These are phyloP conservation scores for Misgurnus mizolepis DNA, from an alignment of 2,113 vertebrate species.

Conservation along the genomic window DNA sequence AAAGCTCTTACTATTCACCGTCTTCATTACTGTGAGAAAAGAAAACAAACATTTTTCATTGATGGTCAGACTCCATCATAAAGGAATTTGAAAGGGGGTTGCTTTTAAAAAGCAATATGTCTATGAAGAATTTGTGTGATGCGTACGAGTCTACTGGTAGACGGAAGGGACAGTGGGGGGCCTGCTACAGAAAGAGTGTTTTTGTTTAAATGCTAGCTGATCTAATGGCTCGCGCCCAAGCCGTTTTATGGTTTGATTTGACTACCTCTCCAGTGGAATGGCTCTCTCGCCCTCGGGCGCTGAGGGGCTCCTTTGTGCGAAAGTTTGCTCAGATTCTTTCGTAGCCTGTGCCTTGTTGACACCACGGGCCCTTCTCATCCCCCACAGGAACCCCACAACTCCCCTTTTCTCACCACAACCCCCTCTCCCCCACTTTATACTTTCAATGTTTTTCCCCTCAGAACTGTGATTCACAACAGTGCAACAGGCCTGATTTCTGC, in stretches of 20 bases:
- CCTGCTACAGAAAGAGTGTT: constrained; percentile 65
- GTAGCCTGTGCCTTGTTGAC: constrained; percentile 68
- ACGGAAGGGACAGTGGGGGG: constrained; percentile 51
- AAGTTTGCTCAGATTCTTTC: constrained; percentile 69
- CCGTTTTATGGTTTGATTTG: constrained; percentile 68
- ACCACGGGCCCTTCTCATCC: constrained; percentile 56
- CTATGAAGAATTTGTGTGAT: constrained; percentile 65
- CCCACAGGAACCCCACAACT: constrained; percentile 38
- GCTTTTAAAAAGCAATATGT: constrained; percentile 71
- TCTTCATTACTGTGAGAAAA: constrained; percentile 23
- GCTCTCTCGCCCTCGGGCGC: constrained; percentile 52
- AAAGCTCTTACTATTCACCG: constrained; percentile 10
- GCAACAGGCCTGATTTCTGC: constrained; percentile 36
- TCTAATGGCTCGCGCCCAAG: constrained; percentile 57
- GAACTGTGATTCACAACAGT: constrained; percentile 32
- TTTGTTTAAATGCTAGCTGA: constrained; percentile 69
- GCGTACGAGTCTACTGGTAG: background rate
- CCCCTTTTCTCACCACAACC: constrained; percentile 35
- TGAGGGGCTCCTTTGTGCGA: constrained; percentile 67
- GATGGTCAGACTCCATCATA: constrained; percentile 23
- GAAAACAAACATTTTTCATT: constrained; percentile 42
- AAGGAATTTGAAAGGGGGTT: constrained; percentile 39
- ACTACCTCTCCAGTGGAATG: constrained; percentile 67
- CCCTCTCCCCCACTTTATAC: constrained; percentile 19
- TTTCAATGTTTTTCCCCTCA: constrained; percentile 42